Base-by-base conservation (phyloP, 2,888 invertebrate species). In the Latrodectus hesperus region DNA sequence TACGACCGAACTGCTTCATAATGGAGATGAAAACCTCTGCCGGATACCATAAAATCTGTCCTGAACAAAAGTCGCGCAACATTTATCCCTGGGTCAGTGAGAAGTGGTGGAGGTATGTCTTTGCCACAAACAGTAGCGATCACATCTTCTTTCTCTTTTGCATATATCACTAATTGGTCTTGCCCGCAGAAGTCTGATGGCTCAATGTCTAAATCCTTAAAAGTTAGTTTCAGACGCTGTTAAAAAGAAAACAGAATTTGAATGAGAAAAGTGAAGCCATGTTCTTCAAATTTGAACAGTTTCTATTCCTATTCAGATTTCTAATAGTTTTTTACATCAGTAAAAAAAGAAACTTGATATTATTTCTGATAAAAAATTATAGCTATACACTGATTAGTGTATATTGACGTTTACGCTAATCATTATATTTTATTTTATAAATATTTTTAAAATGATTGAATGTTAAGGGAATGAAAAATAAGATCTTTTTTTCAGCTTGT, bases 141-240 rank as follows among this genome's bases (percentile, higher is more conserved):
- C 9, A 53, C 53, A 17, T 73, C 16, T 26, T 81, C 73, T 11
- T 81, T 73, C n/a, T 65, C 81, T 9, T 26, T 53, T 52, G 81
- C 52, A 52, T 81, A 81, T 12, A 81, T 67, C 5, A 53, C 9
- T 16, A 81, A 12, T 9, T 10, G 16, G 22, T 73, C 81, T 51
- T 81, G 73, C 0, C 73, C 81, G 17, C 81, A 81, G 73, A 81
- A 81, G 16, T 81, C 81, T 10, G 65, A 81, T 2, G 73, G 81
- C n/a, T 74, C 73, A 17, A 81, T 74, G 53, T 81, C 81, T 14
- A 81, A 11, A 51, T 81, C 81, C 9, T 49, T 49, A 26, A 81
- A 81, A 52, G 65, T 81, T 3, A 81, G n/a, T 17, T 81, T 81
- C 17, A 81, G 14, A 0, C 74, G 65, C 81, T 81, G 14, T n/a